These are phyloP conservation scores for Bembecia ichneumoniformis DNA, from an alignment of 2,888 invertebrate genomes.

Conservation along the genomic window DNA sequence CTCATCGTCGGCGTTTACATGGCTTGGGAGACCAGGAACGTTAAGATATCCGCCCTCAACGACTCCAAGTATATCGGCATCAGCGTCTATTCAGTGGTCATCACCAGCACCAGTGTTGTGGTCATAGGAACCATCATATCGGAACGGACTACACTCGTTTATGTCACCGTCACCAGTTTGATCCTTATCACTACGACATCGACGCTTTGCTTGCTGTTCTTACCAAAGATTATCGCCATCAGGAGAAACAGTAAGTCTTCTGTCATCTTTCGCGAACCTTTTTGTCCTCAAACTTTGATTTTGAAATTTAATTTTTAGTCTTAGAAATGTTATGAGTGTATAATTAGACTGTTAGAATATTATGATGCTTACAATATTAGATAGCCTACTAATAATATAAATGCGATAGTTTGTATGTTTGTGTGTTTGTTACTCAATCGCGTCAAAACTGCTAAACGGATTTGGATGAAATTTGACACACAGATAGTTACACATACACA, in stretches of 20 bases:
- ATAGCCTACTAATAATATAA: too few relatives aligned
- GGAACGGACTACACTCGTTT: slow-evolving; percentile 84
- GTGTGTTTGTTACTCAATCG: too few relatives aligned
- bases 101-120: slow-evolving; percentile 89
- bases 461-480: too few relatives aligned
- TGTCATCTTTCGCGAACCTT: neutral
- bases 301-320: too few relatives aligned
- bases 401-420: too few relatives aligned
- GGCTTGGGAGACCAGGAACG: slow-evolving; percentile 96
- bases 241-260: slow-evolving; percentile 72
- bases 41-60: slow-evolving; percentile 92
- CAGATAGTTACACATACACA: too few relatives aligned
- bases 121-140: slow-evolving; percentile 90
- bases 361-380: too few relatives aligned
- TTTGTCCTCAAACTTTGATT: too few relatives aligned
- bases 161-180: slow-evolving; percentile 85
- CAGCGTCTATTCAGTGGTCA: slow-evolving; percentile 92
- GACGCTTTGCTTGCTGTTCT: slow-evolving; percentile 86
- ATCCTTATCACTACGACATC: slow-evolving; percentile 90
- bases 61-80: slow-evolving; percentile 95
- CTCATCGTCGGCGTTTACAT: slow-evolving; percentile 93
- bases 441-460: too few relatives aligned
- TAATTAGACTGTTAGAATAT: too few relatives aligned
- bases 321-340: too few relatives aligned
- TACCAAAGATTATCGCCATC: slow-evolving; percentile 87